Percentiles rank a stretch among this genome's conserved stretches.
Conservation (phyloP, 2,888 invertebrate genomes). For the Dione vanillae region DNA sequence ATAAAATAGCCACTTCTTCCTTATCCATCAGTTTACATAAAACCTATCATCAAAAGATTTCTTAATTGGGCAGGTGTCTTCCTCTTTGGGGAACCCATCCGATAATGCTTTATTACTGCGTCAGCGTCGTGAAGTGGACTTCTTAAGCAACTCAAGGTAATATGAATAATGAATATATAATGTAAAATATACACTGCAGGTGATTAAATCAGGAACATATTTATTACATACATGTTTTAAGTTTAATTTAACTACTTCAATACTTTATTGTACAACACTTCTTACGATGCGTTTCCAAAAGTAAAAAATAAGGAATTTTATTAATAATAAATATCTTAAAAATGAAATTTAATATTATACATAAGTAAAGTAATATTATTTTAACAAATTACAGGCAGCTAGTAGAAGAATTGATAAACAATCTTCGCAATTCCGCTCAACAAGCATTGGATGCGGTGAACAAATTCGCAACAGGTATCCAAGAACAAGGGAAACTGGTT, state of each 20-base stretch:
- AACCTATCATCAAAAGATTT: constrained; percentile 1
- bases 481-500: constrained; percentile 56
- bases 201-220: constrained; percentile 4
- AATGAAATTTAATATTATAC: background rate
- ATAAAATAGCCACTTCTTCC: background rate
- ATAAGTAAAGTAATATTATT: background rate
- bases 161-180: constrained; percentile 10
- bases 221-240: background rate
- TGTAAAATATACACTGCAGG: background rate
- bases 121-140: constrained; percentile 53
- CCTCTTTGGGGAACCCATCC: constrained; percentile 54
- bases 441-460: constrained; percentile 62
- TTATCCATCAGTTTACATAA: constrained; percentile 8
- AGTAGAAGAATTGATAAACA: constrained; percentile 61
- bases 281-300: background rate
- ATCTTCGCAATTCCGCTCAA: constrained; percentile 59
- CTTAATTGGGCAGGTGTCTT: constrained; percentile 52
- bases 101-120: constrained; percentile 52
- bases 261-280: background rate
- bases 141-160: constrained; percentile 58
- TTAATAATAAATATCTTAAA: background rate
- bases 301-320: background rate
- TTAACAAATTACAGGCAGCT: constrained; percentile 62
- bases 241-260: background rate
- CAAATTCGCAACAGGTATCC: constrained; percentile 59